These are phyloP conservation scores for Gonocerus acuteangulatus DNA, from an alignment of 2,888 invertebrate species.

Conservation along the genomic window DNA sequence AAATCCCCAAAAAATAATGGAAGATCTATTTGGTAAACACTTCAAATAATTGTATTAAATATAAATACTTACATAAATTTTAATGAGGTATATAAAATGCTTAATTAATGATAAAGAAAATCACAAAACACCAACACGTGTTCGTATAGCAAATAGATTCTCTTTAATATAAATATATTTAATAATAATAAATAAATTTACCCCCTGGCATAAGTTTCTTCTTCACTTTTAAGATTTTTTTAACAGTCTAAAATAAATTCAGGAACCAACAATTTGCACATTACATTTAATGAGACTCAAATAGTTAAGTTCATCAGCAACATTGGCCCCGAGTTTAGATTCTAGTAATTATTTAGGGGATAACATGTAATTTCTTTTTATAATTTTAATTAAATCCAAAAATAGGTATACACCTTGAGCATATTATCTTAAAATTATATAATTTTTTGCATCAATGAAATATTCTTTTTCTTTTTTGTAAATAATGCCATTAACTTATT, in stretches of 20 bases:
- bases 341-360: too few relatives aligned
- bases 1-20: not conserved
- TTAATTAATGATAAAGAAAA: not conserved
- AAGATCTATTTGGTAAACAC: slow-evolving; percentile 10
- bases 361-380: too few relatives aligned
- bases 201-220: not conserved
- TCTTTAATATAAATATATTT: not conserved
- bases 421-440: too few relatives aligned
- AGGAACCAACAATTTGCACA: not conserved
- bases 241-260: not conserved
- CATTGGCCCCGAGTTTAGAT: not conserved
- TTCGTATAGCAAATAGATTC: too few relatives aligned
- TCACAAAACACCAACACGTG: not conserved
- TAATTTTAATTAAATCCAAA: too few relatives aligned
- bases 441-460: too few relatives aligned
- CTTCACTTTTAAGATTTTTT: not conserved
- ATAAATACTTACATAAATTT: slow-evolving; percentile 4
- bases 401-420: slow-evolving; percentile 14
- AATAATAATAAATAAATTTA: not conserved
- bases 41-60: not conserved
- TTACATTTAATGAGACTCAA: not conserved
- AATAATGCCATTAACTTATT: too few relatives aligned
- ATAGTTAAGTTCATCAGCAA: not conserved
- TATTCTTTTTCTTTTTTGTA: too few relatives aligned
- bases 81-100: slow-evolving; percentile 22